Evolutionary conservation across 2,888 invertebrate species (phyloP), one percentile per base, ranked within the genome.

Genomic region (Scaptomyza tumidula): DNA sequence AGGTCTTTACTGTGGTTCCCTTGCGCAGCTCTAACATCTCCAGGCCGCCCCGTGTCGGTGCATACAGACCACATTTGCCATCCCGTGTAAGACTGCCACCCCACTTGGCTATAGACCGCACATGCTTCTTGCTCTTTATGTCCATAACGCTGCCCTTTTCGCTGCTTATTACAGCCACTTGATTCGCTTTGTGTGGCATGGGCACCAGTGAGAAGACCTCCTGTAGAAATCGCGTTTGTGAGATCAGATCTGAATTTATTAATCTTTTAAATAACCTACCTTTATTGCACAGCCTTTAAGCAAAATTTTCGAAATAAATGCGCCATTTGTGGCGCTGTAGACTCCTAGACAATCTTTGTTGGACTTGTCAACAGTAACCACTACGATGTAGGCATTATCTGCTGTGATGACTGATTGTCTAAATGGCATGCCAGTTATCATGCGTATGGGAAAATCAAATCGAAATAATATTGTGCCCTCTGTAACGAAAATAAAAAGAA

Each of bases 81-180:
- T 98, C 97, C 73, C 94, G 94, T 0, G 97, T 97, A 78, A 97
- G 95, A 55, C 95, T 95, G 0, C 98, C 98, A 76, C 97, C 97
- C 98, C 98, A 99, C 85, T 97, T 96, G 0, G 96, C 95, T 13
- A 98, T 95, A 0, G 96, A 95, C 55, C 98, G 94, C n/a, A 98
- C 93, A 71, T 97, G 95, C 84, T 96, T 96, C 87, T 98, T 98
- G 16, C 95, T 96, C 89, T 96, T 96, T 68, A 98, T 96, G 88
- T 99, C 98, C 80, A 98, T 93, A 43, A 99, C 95, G 70, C 96
- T 97, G 11, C 97, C 97, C 91, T 98, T 98, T 85, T 98, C 98
- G 9, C 95, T 95, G 56, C 98, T 97, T 4, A 98, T 95, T 0
- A 98, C 95, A 0, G 97, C 98, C 6, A 98, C 94, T 93, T 97